Percentiles rank a stretch among this genome's conserved stretches.
These are phyloP conservation scores for Notolepis coatsorum DNA, from an alignment of 2,797 vertebrate species.

Conservation along the genomic window DNA sequence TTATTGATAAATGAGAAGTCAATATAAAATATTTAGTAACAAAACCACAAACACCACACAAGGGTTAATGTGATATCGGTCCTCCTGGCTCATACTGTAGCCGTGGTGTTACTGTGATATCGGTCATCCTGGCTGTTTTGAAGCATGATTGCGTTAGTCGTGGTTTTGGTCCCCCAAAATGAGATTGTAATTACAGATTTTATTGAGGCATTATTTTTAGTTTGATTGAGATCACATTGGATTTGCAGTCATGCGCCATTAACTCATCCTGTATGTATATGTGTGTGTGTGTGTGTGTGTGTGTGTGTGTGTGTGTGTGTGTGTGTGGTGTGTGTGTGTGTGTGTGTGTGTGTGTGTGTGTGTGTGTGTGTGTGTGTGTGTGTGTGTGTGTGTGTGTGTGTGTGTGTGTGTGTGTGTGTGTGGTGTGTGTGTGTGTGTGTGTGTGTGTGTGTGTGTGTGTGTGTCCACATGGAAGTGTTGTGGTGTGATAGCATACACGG, in stretches of 20 bases:
- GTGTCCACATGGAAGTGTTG: conserved; percentile 91
- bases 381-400: neutral
- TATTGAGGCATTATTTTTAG: conserved; percentile 7
- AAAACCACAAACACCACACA: too few species aligned
- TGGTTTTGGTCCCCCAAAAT: conserved; percentile 19
- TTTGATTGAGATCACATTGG: conserved; percentile 17
- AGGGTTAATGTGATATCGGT: too few species aligned
- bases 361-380: conserved; percentile 20
- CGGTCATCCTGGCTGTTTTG: conserved; percentile 24
- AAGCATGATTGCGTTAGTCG: conserved; percentile 7
- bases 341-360: conserved; percentile 21
- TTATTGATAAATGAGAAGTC: too few species aligned
- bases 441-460: conserved; percentile 19
- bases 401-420: neutral
- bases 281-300: conserved; percentile 4
- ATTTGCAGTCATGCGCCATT: conserved; percentile 9
- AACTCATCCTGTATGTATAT: conserved; percentile 12
- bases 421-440: conserved; percentile 6
- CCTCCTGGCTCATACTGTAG: too few species aligned
- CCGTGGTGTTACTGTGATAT: conserved; percentile 26
- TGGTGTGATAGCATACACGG: conserved; percentile 92
- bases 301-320: conserved; percentile 4
- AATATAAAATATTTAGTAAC: too few species aligned
- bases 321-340: neutral
- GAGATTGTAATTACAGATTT: conserved; percentile 26